Percentiles rank a stretch among this genome's conserved stretches.
Conservation (phyloP, 2,797 vertebrate genomes). For the Hybognathus amarus region DNA sequence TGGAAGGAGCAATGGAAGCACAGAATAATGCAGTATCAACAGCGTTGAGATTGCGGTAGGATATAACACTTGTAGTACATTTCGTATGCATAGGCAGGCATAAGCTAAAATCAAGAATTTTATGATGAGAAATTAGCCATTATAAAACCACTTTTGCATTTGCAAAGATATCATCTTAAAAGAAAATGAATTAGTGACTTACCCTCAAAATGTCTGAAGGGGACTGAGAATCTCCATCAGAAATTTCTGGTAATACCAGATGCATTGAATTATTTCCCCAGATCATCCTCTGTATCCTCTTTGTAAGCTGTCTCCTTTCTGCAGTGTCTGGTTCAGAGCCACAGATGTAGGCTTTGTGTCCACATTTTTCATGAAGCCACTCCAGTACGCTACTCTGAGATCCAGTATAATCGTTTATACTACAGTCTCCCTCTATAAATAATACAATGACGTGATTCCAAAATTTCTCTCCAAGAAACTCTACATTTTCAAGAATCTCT, state of each 20-base stretch:
- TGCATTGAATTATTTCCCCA: conserved; percentile 14
- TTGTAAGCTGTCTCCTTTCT: neutral
- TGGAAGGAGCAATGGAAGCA: too few relatives aligned
- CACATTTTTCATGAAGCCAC: conserved; percentile 37
- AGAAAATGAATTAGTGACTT: neutral
- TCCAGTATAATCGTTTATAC: neutral
- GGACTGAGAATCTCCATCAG: neutral
- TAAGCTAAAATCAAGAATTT: too few relatives aligned
- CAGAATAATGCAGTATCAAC: too few relatives aligned
- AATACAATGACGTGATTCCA: conserved; percentile 27
- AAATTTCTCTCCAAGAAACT: conserved; percentile 29
- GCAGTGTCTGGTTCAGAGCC: neutral
- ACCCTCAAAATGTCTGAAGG: neutral
- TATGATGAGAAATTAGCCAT: too few relatives aligned
- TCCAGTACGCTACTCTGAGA: neutral
- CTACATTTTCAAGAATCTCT: neutral
- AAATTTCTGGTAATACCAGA: conserved; percentile 18
- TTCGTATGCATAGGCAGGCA: too few relatives aligned
- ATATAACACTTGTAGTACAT: too few relatives aligned
- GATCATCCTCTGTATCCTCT: neutral
- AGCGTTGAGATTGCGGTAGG: too few relatives aligned
- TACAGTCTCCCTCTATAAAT: neutral
- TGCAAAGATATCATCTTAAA: neutral
- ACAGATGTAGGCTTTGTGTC: neutral
- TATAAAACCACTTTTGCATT: neutral